These are phyloP conservation scores for Eristalis arbustorum DNA, from an alignment of 2,888 invertebrate species.

Conservation along the genomic window DNA sequence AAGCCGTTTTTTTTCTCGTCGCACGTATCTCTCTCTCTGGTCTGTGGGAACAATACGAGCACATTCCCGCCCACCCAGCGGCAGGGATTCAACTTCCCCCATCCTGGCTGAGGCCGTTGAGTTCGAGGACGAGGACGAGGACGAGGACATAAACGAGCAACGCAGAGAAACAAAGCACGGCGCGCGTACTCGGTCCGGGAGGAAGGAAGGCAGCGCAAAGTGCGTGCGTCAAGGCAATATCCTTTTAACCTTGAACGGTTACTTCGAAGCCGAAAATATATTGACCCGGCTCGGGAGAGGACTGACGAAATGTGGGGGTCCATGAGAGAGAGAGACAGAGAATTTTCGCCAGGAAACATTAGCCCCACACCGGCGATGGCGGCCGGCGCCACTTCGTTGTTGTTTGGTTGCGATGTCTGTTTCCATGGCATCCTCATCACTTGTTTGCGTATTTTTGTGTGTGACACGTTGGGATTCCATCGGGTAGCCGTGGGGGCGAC, in stretches of 20 bases:
- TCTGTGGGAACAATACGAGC: background rate
- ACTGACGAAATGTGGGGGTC: background rate
- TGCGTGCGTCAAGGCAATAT: slow-evolving; percentile 76
- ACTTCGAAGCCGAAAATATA: slow-evolving; percentile 79
- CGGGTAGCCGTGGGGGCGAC: background rate
- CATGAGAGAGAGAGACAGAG: background rate
- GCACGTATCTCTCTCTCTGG: background rate
- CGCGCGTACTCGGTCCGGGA: background rate
- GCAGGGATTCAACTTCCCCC: slow-evolving; percentile 24
- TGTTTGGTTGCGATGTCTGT: slow-evolving; percentile 62
- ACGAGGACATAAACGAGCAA: background rate
- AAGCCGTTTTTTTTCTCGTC: slow-evolving; percentile 6
- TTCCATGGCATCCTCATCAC: slow-evolving; percentile 58
- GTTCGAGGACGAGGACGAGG: background rate
- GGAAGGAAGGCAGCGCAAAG: background rate
- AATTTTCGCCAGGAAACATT: slow-evolving; percentile 67
- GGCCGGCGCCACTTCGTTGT: slow-evolving; percentile 53
- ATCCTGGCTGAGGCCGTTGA: background rate
- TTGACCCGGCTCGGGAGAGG: slow-evolving; percentile 75
- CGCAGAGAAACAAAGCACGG: background rate
- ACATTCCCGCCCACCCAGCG: background rate
- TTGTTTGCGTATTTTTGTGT: slow-evolving; percentile 32
- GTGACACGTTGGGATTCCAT: slow-evolving; percentile 8
- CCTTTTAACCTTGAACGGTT: slow-evolving; percentile 80
- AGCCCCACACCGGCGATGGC: slow-evolving; percentile 11